phyloP scores from a whole-genome alignment of 2,888 invertebrate species.

The Andrena hattorfiana region DNA sequence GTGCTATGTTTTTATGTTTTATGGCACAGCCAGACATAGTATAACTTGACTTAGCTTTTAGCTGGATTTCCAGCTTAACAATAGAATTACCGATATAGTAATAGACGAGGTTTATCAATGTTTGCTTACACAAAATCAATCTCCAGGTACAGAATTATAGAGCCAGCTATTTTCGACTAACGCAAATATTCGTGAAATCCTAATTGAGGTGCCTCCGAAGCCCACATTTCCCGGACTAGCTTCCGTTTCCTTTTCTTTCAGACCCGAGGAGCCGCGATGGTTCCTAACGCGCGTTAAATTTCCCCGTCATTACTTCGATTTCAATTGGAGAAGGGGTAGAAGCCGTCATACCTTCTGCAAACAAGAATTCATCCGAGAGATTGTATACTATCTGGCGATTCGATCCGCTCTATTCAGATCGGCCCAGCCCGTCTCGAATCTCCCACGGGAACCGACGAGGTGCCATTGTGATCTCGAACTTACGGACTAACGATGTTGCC shows the following conservation, averaged over 20 bases:
- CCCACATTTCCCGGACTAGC: not conserved
- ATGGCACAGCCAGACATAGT: too few species aligned
- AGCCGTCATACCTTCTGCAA: slow-evolving; percentile 40
- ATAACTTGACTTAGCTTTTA: too few species aligned
- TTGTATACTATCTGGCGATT: slow-evolving; percentile 51
- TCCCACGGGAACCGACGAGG: slow-evolving; percentile 34
- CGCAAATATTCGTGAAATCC: not conserved
- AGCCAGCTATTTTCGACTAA: not conserved
- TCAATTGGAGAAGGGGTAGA: slow-evolving; percentile 1
- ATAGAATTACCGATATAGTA: too few species aligned
- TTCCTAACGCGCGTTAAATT: slow-evolving; percentile 31
- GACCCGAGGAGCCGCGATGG: not conserved
- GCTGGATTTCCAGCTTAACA: too few species aligned
- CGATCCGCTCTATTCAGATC: slow-evolving; percentile 51
- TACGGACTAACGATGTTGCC: slow-evolving; percentile 54
- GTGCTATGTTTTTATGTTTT: too few species aligned
- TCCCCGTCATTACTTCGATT: slow-evolving; percentile 41
- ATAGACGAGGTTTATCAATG: too few species aligned
- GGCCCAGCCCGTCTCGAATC: slow-evolving; percentile 6
- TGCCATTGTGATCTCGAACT: slow-evolving; percentile 56
- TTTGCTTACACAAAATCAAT: too few species aligned
- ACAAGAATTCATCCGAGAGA: slow-evolving; percentile 53
- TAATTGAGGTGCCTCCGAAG: not conserved
- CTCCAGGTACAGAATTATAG: too few species aligned
- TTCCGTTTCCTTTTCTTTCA: slow-evolving; percentile 1